phyloP scores from a whole-genome alignment of 2,888 invertebrate genomes.

The Epinotia ramella region DNA sequence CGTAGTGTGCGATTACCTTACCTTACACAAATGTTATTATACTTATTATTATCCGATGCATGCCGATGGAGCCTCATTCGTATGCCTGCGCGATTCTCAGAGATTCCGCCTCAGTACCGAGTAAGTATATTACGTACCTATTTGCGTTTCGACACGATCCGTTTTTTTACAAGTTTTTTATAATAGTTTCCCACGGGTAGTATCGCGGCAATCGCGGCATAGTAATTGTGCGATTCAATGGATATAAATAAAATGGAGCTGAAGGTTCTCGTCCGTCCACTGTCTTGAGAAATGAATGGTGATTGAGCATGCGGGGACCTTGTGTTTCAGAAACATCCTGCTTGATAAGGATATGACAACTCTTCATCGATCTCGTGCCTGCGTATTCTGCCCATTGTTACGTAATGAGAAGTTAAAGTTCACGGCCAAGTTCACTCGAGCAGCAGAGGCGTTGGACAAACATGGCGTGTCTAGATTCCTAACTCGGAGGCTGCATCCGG shows the following conservation, averaged over 20 bases:
- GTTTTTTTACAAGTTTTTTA: slow-evolving; percentile 65
- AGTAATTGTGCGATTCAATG: slow-evolving; percentile 62
- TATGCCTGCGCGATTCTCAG: slow-evolving; percentile 68
- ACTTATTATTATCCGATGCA: slow-evolving; percentile 54
- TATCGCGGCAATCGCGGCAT: slow-evolving; percentile 66
- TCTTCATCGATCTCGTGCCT: slow-evolving; percentile 58
- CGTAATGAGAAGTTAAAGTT: slow-evolving; percentile 73
- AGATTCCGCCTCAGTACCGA: slow-evolving; percentile 73
- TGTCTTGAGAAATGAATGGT: slow-evolving; percentile 2
- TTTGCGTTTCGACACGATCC: slow-evolving; percentile 62
- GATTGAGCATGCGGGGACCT: slow-evolving; percentile 13
- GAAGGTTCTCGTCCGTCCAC: slow-evolving; percentile 20
- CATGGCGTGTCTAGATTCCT: slow-evolving; percentile 79
- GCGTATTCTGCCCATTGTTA: slow-evolving; percentile 62
- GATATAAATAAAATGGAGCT: slow-evolving; percentile 56
- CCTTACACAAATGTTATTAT: slow-evolving; percentile 54
- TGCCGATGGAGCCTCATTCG: slow-evolving; percentile 57
- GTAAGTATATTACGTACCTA: slow-evolving; percentile 64
- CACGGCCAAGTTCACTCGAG: slow-evolving; percentile 73
- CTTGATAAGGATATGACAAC: slow-evolving; percentile 5
- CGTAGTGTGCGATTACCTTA: slow-evolving; percentile 50
- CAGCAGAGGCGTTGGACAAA: slow-evolving; percentile 62
- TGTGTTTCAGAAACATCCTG: slow-evolving; percentile 19
- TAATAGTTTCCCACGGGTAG: slow-evolving; percentile 73
- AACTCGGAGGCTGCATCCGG: slow-evolving; percentile 82